A percentile compares a stretch with the other conserved stretches of the same genome.
Evolutionary conservation across 2,113 vertebrate species (phyloP).

Genomic region (Lophochroa leadbeateri): DNA sequence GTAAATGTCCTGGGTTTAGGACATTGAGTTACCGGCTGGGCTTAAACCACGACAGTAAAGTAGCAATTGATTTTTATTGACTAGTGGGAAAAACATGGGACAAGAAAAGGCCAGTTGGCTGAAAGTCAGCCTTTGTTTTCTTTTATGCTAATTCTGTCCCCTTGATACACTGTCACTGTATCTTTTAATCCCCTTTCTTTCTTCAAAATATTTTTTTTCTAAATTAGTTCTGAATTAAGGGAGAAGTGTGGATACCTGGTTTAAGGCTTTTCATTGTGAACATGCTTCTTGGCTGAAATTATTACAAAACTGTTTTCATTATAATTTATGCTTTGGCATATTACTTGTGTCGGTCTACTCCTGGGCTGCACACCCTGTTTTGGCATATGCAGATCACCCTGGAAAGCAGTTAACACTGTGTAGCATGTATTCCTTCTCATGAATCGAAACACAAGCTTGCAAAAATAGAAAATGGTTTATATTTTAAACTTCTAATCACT

Average conservation of each 20-base stretch:
- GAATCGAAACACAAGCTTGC: background rate
- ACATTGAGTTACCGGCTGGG: background rate
- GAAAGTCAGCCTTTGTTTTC: background rate
- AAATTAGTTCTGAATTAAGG: background rate
- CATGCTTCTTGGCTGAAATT: background rate
- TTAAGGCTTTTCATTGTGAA: background rate
- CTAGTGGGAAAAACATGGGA: background rate
- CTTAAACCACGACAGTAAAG: background rate
- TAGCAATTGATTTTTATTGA: constrained; percentile 3
- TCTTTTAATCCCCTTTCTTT: background rate
- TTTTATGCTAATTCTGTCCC: background rate
- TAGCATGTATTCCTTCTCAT: background rate
- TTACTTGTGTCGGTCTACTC: background rate
- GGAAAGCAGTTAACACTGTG: background rate
- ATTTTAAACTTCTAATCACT: background rate
- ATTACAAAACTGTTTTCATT: background rate
- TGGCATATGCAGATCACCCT: background rate
- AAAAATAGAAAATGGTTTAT: background rate
- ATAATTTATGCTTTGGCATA: background rate
- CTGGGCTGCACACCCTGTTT: background rate
- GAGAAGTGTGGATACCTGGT: background rate
- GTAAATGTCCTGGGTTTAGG: background rate
- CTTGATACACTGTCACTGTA: background rate
- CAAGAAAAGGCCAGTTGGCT: background rate
- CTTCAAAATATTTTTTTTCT: background rate